Conservation (phyloP, 2,113 vertebrate genomes). For the Electrona antarctica region DNA sequence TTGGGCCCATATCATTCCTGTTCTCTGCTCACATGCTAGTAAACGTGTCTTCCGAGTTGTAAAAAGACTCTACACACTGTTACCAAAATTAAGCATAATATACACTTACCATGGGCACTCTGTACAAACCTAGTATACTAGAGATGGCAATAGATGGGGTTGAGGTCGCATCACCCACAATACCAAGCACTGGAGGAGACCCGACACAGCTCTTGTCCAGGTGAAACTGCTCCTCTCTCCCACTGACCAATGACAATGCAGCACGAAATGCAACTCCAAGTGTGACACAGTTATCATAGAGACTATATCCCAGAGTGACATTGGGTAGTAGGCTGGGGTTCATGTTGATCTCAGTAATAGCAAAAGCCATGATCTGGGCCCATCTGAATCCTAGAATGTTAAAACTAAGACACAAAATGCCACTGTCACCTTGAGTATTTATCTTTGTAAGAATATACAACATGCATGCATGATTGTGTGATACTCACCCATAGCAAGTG, state of each 20-base stretch:
- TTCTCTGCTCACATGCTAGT: too few species aligned
- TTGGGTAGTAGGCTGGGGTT: slow-evolving; percentile 62
- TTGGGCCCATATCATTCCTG: too few species aligned
- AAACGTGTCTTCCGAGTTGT: too few species aligned
- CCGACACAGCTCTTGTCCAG: slow-evolving; percentile 48
- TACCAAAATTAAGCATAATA: too few species aligned
- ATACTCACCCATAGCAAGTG: slow-evolving; percentile 56
- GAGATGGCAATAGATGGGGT: slow-evolving; percentile 71
- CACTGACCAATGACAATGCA: slow-evolving; percentile 56
- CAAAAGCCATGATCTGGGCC: slow-evolving; percentile 71
- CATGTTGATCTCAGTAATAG: slow-evolving; percentile 72
- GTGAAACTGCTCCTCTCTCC: slow-evolving; percentile 39
- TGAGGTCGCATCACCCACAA: slow-evolving; percentile 70
- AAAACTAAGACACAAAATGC: slow-evolving; percentile 43
- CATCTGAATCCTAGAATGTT: slow-evolving; percentile 60
- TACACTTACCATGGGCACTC: too few species aligned
- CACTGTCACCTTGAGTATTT: too few species aligned
- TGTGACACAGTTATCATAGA: slow-evolving; percentile 68
- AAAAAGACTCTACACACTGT: too few species aligned
- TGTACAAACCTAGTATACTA: slow-evolving; percentile 64
- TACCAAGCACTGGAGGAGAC: slow-evolving; percentile 60
- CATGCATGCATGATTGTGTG: too few species aligned
- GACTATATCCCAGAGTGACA: slow-evolving; percentile 65
- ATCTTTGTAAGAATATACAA: too few species aligned
- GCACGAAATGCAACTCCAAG: slow-evolving; percentile 63